phyloP scores from a whole-genome alignment of 2,888 invertebrate genomes.

The Diaperis boleti region DNA sequence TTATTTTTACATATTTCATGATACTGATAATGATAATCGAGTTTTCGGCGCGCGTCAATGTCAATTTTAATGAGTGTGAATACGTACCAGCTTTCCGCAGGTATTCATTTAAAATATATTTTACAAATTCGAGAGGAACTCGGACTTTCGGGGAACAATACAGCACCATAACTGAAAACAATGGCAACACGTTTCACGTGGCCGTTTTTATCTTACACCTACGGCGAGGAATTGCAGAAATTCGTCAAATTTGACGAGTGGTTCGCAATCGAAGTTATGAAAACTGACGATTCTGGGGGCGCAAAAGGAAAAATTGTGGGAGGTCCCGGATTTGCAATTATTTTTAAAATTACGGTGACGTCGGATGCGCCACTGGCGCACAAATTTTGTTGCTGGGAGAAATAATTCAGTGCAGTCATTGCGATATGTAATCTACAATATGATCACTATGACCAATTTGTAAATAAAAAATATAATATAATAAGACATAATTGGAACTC shows the following conservation, averaged over 20 bases:
- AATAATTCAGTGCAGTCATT: too few relatives aligned
- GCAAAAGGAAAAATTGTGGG: too few relatives aligned
- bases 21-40: slow-evolving; percentile 17
- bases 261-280: not conserved
- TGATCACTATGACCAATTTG: not conserved
- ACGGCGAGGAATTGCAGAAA: slow-evolving; percentile 27
- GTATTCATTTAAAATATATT: slow-evolving; percentile 25
- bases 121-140: not conserved
- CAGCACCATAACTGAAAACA: slow-evolving; percentile 26
- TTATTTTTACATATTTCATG: slow-evolving; percentile 13
- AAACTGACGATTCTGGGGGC: too few relatives aligned
- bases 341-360: too few relatives aligned
- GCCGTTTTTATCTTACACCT: slow-evolving; percentile 34
- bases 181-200: slow-evolving; percentile 31
- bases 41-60: slow-evolving; percentile 5
- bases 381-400: too few relatives aligned
- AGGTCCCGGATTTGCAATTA: too few relatives aligned
- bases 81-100: slow-evolving; percentile 23
- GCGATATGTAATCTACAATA: too few relatives aligned
- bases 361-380: too few relatives aligned
- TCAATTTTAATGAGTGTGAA: slow-evolving; percentile 8
- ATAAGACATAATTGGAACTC: too few relatives aligned
- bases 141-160: not conserved
- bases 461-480: too few relatives aligned
- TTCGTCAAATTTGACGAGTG: slow-evolving; percentile 27